Evolutionary conservation across 2,113 vertebrate species (phyloP).

Genomic region (Cyrtonyx montezumae): DNA sequence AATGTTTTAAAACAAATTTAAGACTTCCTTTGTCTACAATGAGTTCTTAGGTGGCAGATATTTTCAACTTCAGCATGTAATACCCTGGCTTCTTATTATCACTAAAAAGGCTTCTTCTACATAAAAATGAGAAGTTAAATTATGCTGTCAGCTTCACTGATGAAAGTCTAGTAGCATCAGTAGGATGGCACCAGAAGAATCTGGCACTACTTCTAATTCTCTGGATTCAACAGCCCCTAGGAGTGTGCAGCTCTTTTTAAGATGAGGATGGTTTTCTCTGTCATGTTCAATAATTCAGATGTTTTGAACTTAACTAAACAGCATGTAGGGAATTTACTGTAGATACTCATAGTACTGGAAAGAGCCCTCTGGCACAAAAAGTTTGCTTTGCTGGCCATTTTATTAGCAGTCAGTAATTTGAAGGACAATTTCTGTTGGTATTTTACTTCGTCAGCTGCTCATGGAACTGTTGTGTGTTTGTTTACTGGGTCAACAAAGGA

Average conservation of each 20-base stretch:
- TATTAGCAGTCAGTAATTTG: background rate
- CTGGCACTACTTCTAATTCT: slow-evolving; percentile 26
- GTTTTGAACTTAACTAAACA: slow-evolving; percentile 44
- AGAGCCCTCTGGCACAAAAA: slow-evolving; percentile 28
- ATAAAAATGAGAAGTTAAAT: slow-evolving; percentile 5
- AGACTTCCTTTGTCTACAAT: background rate
- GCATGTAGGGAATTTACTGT: background rate
- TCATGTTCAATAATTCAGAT: slow-evolving; percentile 51
- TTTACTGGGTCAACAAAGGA: background rate
- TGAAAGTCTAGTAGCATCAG: slow-evolving; percentile 18
- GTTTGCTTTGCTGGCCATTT: slow-evolving; percentile 18
- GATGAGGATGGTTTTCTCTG: slow-evolving; percentile 33
- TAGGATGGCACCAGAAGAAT: slow-evolving; percentile 28
- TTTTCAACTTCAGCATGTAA: background rate
- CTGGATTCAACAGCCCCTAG: background rate
- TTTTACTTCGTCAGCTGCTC: background rate
- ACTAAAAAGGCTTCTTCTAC: background rate
- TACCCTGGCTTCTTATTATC: background rate
- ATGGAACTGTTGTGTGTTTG: background rate
- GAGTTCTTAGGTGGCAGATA: background rate
- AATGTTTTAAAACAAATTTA: background rate
- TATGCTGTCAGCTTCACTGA: slow-evolving; percentile 13
- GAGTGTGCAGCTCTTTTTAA: slow-evolving; percentile 2
- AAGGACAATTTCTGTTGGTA: background rate
- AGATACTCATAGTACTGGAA: slow-evolving; percentile 18